Evolutionary conservation across 2,797 vertebrate species (phyloP), one percentile per base, ranked within the genome.

Genomic region (Anabas testudineus): DNA sequence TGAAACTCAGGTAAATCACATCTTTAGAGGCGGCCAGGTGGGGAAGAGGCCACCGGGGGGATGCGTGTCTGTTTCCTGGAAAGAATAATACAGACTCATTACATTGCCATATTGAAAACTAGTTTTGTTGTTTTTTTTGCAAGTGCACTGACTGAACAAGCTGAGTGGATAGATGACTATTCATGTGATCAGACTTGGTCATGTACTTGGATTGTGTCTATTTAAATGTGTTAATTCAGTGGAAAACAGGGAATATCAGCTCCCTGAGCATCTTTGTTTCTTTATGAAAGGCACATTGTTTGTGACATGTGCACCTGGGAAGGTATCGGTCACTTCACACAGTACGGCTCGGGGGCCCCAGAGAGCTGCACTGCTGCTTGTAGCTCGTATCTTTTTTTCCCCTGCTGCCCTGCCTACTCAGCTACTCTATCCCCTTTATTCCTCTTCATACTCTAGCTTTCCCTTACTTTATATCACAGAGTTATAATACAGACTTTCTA

Each of bases 251-350:
- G 22, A 39, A 2, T 26, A 12, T 16, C 61, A 62, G 49, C 61
- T 71, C 12, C 47, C 26, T 14, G 24, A 59, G 49, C 32, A 13
- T 68, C 48, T 76, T 78, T 81, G 67, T 80, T 34, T 80, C 39
- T 37, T 26, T 46, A 39, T 84, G 77, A 85, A 85, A 82, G 77
- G 55, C 52, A 19, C 69, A 73, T 81, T 90, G 76, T 87, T 76
- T 77, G 62, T 62, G 76, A 28, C n/a, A 9, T 9, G 43, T 63
- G 65, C 79, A 91, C 83, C 87, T 90, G 75, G 61, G 55, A 60
- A 48, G 21, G 32, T 46, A 39, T 3, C 4, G 41, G 66, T 57
- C 48, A 43, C 65, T 76, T 80, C 55, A 67, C 73, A 63, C 51
- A 22, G 48, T 19, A 46, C 19, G 21, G 62, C 57, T 26, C 49